Conservation (phyloP, 2,113 vertebrate genomes). For the Martes martes region DNA sequence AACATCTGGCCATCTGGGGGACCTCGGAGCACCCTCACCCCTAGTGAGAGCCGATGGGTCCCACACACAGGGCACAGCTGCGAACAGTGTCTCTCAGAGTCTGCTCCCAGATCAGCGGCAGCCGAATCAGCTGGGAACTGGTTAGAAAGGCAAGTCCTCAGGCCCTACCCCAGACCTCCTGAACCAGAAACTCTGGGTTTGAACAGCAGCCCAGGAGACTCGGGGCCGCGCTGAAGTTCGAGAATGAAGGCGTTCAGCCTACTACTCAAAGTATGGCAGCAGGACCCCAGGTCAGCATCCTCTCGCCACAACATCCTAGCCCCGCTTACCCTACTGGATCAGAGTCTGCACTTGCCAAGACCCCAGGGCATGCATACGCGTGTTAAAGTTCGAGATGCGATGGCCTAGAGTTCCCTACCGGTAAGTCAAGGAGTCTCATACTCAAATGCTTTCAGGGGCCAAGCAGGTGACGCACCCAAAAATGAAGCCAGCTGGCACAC, state of each 20-base stretch:
- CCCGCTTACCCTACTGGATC: too few relatives aligned
- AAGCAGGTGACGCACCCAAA: neutral
- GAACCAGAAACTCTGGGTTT: neutral
- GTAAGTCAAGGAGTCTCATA: neutral
- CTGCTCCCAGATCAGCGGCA: too few relatives aligned
- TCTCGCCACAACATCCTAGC: neutral
- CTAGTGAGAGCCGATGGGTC: neutral
- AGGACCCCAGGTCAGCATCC: neutral
- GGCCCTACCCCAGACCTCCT: neutral
- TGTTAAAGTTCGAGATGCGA: rapidly evolving
- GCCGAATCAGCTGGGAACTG: neutral
- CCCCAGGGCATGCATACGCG: rapidly evolving
- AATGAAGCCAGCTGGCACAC: neutral
- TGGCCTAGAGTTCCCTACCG: neutral
- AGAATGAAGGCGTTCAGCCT: neutral
- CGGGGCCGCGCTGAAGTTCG: rapidly evolving
- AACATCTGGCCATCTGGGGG: neutral
- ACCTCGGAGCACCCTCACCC: rapidly evolving
- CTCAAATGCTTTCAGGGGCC: neutral
- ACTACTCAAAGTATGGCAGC: neutral
- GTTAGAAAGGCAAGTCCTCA: neutral
- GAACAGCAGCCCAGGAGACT: neutral
- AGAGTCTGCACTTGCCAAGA: neutral
- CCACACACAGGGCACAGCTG: rapidly evolving
- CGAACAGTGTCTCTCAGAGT: neutral